These are phyloP conservation scores for Lepidocyrtinus sp. DNA, from an alignment of 2,888 invertebrate species.

Conservation along the genomic window DNA sequence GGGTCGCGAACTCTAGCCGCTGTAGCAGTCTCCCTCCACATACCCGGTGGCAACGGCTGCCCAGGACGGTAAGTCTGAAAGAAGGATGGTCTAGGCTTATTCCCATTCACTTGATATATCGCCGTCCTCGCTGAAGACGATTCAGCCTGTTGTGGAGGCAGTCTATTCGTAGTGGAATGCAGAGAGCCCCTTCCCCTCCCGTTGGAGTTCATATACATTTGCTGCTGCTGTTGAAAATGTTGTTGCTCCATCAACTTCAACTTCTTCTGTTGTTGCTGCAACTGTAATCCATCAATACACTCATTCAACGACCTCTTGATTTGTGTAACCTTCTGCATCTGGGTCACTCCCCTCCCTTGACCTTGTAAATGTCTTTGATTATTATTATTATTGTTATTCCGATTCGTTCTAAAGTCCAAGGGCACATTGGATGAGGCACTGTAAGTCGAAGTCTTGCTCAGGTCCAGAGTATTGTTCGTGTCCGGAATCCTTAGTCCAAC, in stretches of 20 bases:
- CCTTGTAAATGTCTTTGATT: conserved; percentile 15
- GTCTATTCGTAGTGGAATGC: too few species aligned
- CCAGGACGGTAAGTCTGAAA: not conserved
- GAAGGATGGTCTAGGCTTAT: conserved; percentile 18
- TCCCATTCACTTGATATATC: conserved; percentile 42
- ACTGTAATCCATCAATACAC: conserved; percentile 65
- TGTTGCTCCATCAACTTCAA: conserved; percentile 64
- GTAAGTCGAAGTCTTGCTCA: conserved; percentile 30
- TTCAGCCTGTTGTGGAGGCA: not conserved
- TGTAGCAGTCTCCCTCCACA: conserved; percentile 44
- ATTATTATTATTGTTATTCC: not conserved
- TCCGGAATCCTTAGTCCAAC: not conserved
- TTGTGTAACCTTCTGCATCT: conserved; percentile 46
- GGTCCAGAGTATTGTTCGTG: not conserved
- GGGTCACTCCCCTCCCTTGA: conserved; percentile 1
- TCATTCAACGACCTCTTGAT: conserved; percentile 62
- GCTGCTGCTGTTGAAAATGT: conserved; percentile 6
- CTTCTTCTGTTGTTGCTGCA: conserved; percentile 59
- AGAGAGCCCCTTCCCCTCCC: conserved; percentile 3
- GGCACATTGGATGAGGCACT: conserved; percentile 29
- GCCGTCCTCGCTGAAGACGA: conserved; percentile 40
- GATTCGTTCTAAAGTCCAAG: not conserved
- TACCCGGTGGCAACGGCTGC: not conserved
- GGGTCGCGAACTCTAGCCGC: conserved; percentile 63
- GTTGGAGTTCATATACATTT: not conserved